Percentiles rank a stretch among this genome's conserved stretches.
Evolutionary conservation across 92 coral and sea anemone genomes (phyloP).

Genomic region (Paragorgia papillata): DNA sequence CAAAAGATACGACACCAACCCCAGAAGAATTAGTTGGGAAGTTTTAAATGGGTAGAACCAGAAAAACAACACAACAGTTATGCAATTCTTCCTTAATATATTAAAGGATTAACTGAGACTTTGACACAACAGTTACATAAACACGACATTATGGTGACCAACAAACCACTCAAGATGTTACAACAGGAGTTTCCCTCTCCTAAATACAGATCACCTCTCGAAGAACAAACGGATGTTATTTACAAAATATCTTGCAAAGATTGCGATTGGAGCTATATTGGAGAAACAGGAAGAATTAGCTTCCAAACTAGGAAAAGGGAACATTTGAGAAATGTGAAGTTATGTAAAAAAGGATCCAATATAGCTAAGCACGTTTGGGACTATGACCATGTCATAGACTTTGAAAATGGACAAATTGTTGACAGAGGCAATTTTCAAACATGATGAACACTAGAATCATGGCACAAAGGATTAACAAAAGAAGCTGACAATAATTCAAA

Average conservation of each 20-base stretch:
- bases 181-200: too few relatives aligned
- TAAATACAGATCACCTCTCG: too few relatives aligned
- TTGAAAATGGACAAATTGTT: background rate
- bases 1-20: background rate
- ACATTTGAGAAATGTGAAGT: background rate
- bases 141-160: too few relatives aligned
- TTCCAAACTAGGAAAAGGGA: background rate
- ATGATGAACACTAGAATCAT: conserved; percentile 13
- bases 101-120: conserved; percentile 4
- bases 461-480: conserved; percentile 26
- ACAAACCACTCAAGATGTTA: too few relatives aligned
- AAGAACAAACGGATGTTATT: too few relatives aligned
- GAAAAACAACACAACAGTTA: background rate
- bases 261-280: too few relatives aligned
- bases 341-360: background rate
- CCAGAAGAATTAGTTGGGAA: too few relatives aligned
- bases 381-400: background rate
- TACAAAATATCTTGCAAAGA: too few relatives aligned
- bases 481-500: conserved; percentile 25
- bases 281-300: too few relatives aligned
- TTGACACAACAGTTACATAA: too few relatives aligned
- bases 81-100: conserved; percentile 13
- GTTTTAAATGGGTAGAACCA: conserved; percentile 14
- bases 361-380: background rate
- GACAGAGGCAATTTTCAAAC: conserved; percentile 5